Conservation (phyloP, 2,113 vertebrate species). For the Triplophysa tibetana region DNA sequence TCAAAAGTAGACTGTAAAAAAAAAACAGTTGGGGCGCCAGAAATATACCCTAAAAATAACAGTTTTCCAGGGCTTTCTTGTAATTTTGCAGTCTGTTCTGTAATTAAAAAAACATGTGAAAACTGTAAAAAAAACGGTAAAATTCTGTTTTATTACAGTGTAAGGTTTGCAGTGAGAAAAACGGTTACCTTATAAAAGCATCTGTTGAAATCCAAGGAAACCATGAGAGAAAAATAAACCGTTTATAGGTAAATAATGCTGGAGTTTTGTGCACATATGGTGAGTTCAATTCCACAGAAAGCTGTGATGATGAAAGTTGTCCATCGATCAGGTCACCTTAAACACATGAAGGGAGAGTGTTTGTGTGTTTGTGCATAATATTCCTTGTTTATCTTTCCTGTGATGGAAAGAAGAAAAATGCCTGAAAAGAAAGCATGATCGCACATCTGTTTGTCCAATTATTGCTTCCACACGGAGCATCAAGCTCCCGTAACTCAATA, state of each 20-base stretch:
- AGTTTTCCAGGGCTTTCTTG: no score
- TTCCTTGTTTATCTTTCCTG: slow-evolving; percentile 25
- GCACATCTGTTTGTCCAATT: slow-evolving; percentile 26
- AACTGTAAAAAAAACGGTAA: no score
- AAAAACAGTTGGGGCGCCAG: no score
- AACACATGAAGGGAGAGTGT: background rate
- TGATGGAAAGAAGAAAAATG: slow-evolving; percentile 1
- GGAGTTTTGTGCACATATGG: slow-evolving; percentile 6
- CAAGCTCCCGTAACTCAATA: slow-evolving; percentile 32
- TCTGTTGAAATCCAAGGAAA: background rate
- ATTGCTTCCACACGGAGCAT: slow-evolving; percentile 12
- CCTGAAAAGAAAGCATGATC: slow-evolving; percentile 27
- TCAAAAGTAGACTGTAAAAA: no score
- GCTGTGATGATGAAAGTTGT: slow-evolving; percentile 10
- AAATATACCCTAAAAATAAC: no score
- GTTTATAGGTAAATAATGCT: background rate
- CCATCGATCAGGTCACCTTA: slow-evolving; percentile 19
- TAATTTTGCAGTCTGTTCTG: no score
- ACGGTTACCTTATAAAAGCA: background rate
- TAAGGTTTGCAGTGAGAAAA: no score
- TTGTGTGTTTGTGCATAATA: slow-evolving; percentile 18
- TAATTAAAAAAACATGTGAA: no score
- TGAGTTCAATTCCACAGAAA: slow-evolving; percentile 15
- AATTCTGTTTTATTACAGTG: no score
- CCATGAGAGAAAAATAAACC: background rate